These are phyloP conservation scores for Drosophila miranda DNA, from an alignment of 1,140 invertebrate species.

Conservation along the genomic window DNA sequence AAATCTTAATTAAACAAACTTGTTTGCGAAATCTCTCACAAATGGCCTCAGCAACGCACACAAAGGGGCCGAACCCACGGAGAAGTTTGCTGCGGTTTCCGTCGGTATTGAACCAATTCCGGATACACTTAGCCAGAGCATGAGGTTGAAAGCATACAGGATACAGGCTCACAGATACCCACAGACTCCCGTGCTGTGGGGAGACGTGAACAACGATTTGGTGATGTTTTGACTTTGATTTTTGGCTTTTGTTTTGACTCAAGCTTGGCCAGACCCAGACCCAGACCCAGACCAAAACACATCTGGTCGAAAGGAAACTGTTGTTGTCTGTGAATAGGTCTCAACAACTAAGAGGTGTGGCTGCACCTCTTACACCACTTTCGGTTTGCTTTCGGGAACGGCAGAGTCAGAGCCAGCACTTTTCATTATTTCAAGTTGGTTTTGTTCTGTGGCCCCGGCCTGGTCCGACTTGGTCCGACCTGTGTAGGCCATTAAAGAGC, in stretches of 20 bases:
- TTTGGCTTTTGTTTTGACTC: conserved; percentile 29
- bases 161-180: conserved; percentile 8
- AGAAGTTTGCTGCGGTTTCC: conserved; percentile 21
- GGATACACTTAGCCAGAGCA: conserved; percentile 38
- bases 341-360: conserved; percentile 45
- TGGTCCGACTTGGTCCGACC: background rate
- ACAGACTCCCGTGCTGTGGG: conserved; percentile 18
- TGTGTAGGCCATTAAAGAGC: conserved; percentile 48
- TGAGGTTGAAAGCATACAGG: conserved; percentile 15
- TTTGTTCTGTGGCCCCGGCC: background rate
- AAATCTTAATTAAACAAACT: conserved; percentile 78
- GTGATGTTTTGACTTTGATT: conserved; percentile 65
- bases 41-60: conserved; percentile 37
- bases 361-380: conserved; percentile 20
- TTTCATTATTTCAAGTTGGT: conserved; percentile 11
- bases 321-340: conserved; percentile 3
- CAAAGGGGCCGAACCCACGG: conserved; percentile 28
- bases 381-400: conserved; percentile 36
- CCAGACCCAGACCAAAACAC: background rate
- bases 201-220: conserved; percentile 50
- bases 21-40: conserved; percentile 68
- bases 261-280: conserved; percentile 8
- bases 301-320: conserved; percentile 5
- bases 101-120: conserved; percentile 61
- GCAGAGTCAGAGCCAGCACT: background rate